Conservation (phyloP, 2,888 invertebrate genomes). For the Callosobruchus maculatus region DNA sequence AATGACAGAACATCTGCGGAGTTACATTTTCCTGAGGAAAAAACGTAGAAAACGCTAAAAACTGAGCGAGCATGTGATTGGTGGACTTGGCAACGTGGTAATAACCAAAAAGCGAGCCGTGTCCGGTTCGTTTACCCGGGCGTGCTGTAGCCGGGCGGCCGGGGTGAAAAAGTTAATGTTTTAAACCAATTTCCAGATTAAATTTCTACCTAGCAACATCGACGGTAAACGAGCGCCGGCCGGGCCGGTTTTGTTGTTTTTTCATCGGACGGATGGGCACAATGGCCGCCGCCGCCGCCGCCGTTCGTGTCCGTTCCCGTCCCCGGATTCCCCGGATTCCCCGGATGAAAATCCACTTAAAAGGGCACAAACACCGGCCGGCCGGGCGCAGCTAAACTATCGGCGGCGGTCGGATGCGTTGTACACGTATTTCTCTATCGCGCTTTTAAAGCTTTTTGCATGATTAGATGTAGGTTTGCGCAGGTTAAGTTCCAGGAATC, state of each 20-base stretch:
- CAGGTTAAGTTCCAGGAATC: too few species aligned
- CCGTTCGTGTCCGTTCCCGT: not conserved
- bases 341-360: not conserved
- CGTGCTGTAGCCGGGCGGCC: not conserved
- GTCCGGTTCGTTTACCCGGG: not conserved
- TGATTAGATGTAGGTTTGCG: too few species aligned
- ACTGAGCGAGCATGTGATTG: too few species aligned
- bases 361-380: not conserved
- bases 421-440: too few species aligned
- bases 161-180: constrained; percentile 14
- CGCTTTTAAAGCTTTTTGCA: too few species aligned
- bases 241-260: not conserved
- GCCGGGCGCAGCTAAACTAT: not conserved
- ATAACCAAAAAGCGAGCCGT: not conserved
- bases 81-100: not conserved
- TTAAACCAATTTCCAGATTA: constrained; percentile 18
- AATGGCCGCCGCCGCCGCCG: too few species aligned
- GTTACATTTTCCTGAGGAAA: too few species aligned
- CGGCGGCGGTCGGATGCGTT: not conserved
- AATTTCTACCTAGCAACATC: constrained; percentile 15
- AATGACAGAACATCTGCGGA: too few species aligned
- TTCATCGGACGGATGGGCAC: not conserved
- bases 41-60: too few species aligned
- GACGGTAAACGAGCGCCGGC: not conserved
- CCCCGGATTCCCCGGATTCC: too few species aligned